Percentiles rank a stretch among this genome's conserved stretches.
These are phyloP conservation scores for Hydractinia symbiolongicarpus DNA, from an alignment of 30 jellyfish, hydroid and myxozoan genomes.

Conservation along the genomic window DNA sequence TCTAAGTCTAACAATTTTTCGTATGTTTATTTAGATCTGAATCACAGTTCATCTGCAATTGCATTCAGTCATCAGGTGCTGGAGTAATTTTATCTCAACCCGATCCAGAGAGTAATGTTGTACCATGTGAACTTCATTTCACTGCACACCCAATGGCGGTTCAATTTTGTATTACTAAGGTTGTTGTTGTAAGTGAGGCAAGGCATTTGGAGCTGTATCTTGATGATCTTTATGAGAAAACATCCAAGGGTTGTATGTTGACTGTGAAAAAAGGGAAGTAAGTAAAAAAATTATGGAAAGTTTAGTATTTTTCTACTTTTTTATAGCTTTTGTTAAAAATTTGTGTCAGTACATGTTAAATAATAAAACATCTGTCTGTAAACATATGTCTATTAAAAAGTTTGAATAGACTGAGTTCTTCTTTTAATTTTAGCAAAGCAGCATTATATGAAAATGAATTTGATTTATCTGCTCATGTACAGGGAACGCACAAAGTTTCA, in stretches of 20 bases:
- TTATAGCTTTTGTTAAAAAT: no score
- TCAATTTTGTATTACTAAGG: slow-evolving; percentile 51
- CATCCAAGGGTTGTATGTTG: slow-evolving; percentile 73
- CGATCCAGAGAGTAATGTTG: slow-evolving; percentile 46
- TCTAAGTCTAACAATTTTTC: neutral
- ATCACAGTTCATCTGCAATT: slow-evolving; percentile 17
- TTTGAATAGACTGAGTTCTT: no score
- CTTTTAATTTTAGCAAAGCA: slow-evolving; percentile 31
- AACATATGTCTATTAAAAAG: no score
- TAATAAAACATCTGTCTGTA: no score
- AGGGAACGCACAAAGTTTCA: slow-evolving; percentile 56
- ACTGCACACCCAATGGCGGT: slow-evolving; percentile 51
- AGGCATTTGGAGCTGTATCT: slow-evolving; percentile 76
- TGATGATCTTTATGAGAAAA: slow-evolving; percentile 80
- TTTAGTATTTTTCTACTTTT: no score
- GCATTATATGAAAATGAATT: slow-evolving; percentile 65
- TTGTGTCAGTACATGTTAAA: no score
- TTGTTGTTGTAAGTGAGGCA: slow-evolving; percentile 84
- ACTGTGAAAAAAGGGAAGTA: slow-evolving; percentile 84
- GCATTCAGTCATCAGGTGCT: slow-evolving; percentile 34
- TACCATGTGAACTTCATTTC: slow-evolving; percentile 87
- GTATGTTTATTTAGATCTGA: slow-evolving; percentile 22
- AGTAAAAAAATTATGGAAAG: slow-evolving; percentile 3
- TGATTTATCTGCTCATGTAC: slow-evolving; percentile 60
- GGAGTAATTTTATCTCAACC: slow-evolving; percentile 43